Evolutionary conservation across 2,113 vertebrate species (phyloP), one percentile per base, ranked within the genome.

Genomic region (Lagenorhynchus albirostris): DNA sequence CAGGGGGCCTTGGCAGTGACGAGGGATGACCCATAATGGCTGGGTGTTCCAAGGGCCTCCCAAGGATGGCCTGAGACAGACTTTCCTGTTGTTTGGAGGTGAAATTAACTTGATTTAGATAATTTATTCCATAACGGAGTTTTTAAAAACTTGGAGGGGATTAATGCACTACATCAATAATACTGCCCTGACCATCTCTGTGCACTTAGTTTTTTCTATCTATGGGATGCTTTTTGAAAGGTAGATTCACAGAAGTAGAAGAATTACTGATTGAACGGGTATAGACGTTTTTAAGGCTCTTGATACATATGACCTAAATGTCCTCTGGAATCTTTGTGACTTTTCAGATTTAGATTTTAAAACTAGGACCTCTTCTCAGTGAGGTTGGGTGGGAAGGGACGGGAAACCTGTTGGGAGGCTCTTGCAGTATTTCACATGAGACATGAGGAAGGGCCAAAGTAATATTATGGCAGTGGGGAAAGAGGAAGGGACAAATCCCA

Each of bases 321-420:
- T 38, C 47, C 41, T 84, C n/a, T 83, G n/a, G n/a, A 11, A 87
- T 77, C 20, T 53, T 53, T 85, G 44, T 92, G 62, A 33, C 50
- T 96, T 77, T 96, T 44, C 12, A 20, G 41, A 91, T 91, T 74
- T 89, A 33, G 21, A 89, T 74, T 89, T 94, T 80, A 87, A 94
- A 94, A 62, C 36, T n/a, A 79, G 70, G 63, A 79, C 31, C 1
- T 92, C 38, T 91, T 44, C 92, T 17, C 50, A 38, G 3, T 80
- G 17, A 53, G 18, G 15, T 33, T 1, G 4, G 47, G 77, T 23
- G 23, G n/a, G 58, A 62, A 82, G 5, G 21, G 25, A 77, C 23
- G 63, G 36, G 38, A 47, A 85, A 13, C 15, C 60, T 70, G 2
- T 18, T 53, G 63, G 84, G 38, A 82, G 38, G 29, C 70, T 62